Base-by-base conservation (phyloP, 2,113 vertebrate genomes). In the Nannobrachium achirus region DNA sequence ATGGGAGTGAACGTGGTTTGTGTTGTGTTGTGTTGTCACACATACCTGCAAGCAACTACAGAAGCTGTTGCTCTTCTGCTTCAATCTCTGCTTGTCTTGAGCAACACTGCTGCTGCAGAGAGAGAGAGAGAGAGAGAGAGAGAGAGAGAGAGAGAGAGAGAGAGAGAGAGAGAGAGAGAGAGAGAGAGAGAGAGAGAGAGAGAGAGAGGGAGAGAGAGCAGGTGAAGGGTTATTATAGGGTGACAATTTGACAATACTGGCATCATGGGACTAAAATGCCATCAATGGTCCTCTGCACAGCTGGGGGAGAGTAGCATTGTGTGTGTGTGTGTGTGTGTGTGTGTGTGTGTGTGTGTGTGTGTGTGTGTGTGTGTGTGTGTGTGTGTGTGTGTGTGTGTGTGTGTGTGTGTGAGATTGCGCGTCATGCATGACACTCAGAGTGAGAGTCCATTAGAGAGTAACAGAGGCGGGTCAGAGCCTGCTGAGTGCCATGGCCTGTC, bases 81-180 rank as follows among this genome's bases (percentile, higher is more conserved):
- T 33, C 25, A 33, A 33, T 33, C 1, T 33, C 25, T 33, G 25
- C 25, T 33, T 33, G 25, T 33, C 6, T 33, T 33, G 25, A 33
- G 6, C 25, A 33, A 33, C 25, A 33, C 25, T 33, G 25, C 25
- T 33, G 25, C 25, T n/a, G n/a, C n/a, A n/a, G n/a, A n/a, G n/a
- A n/a, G n/a, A n/a, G n/a, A 55, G 19, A 51, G 70, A 81, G 25
- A 65, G 25, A 40, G 40, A 68, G 63, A 63, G 8, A 40, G 53
- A 48, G 19, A 1, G 50, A 46, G 9, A 33, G 18, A 57, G 55
- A 11, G 33, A n/a, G 56, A 46, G 1, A 55, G 40, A 45, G 10
- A 46, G 25, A 39, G 14, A 40, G 42, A 42, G 3, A 41, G 59
- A 66, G 53, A 38, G 25, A 44, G 53, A 46, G 15, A 55, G 51